Evolutionary conservation across 1,140 invertebrate species (phyloP), one percentile per base, ranked within the genome.

Genomic region (Protaetia brevitarsis): DNA sequence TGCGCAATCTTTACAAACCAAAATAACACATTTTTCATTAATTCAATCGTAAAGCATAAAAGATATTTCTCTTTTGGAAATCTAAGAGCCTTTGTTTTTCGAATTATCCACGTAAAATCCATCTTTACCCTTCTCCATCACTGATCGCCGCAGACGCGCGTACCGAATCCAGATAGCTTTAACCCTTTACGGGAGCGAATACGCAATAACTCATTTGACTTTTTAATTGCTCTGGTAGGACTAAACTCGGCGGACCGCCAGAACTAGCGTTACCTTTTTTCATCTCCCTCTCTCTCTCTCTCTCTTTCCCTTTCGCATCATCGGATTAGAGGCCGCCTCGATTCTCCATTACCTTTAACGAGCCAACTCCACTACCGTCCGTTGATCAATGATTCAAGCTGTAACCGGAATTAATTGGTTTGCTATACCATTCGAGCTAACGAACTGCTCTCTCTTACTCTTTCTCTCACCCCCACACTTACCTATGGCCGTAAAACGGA

Each of bases 171-270:
- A 51, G 41, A 51, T 51, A 51, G 41, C 41, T 26, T 13, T 51
- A 51, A 51, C 41, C 41, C 41, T 51, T 51, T 19, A 51, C 41
- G 41, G 19, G 41, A 51, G 26, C 41, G 41, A 51, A 51, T 19
- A 51, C 41, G 41, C 41, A 51, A 51, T 51, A 51, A 51, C 41
- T 51, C 41, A 51, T 51, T 51, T 51, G 41, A 51, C 41, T 51
- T 51, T 51, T 51, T 51, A 51, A 51, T 51, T 51, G 41, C 41
- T 51, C 19, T 51, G 41, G 41, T 51, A 51, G 41, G 41, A 51
- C 41, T 51, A 51, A 51, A 51, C 41, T 51, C 41, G 41, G 11
- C 41, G 41, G 41, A 51, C 41, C 41, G 41, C 41, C 41, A 51
- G 41, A 51, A 51, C 41, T 51, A 51, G 26, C 41, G 41, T 51